phyloP scores from a whole-genome alignment of 2,113 vertebrate genomes.

The mouse (Mus musculus) region GRCm39 chr10:103598001-103598500 shows the following conservation, averaged over 20 bases:
- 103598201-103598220: background rate
- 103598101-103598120: background rate
- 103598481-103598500: background rate
- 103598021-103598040: background rate
- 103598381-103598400: background rate
- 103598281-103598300: background rate
- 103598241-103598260: conserved; percentile 7
- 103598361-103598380: background rate
- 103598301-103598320: background rate
- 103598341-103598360: background rate
- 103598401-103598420: background rate
- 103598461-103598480: background rate
- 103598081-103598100: background rate
- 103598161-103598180: background rate
- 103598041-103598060: background rate
- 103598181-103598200: background rate
- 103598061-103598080: background rate
- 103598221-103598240: background rate
- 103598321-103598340: background rate
- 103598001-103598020: background rate
- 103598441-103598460: background rate
- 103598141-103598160: background rate
- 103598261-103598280: background rate
- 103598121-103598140: background rate
- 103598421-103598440: no score